These are phyloP conservation scores for Spongia lamella DNA, from an alignment of 37 sponge, comb jelly and placozoan species.

Conservation along the genomic window DNA sequence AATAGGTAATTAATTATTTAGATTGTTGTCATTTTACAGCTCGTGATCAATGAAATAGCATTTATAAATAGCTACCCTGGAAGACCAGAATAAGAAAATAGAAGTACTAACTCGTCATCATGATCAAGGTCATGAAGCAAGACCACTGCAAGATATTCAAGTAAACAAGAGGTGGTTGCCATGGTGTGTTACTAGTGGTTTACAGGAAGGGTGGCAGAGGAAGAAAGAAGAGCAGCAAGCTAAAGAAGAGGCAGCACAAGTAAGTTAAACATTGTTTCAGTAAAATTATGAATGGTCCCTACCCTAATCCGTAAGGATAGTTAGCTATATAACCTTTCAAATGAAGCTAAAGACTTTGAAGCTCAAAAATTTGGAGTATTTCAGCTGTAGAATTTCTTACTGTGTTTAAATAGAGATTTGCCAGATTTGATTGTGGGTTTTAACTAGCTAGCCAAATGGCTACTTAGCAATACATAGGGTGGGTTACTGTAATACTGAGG, in stretches of 20 bases:
- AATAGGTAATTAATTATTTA: neutral
- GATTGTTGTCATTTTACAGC: conserved; percentile 30
- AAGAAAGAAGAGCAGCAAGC: conserved; percentile 81
- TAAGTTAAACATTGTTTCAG: too few relatives aligned
- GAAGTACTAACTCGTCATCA: conserved; percentile 74
- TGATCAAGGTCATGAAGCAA: conserved; percentile 73
- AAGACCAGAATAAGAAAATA: conserved; percentile 93
- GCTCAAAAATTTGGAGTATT: too few relatives aligned
- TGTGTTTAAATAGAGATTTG: too few relatives aligned
- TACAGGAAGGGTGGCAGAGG: conserved; percentile 75
- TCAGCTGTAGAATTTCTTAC: too few relatives aligned
- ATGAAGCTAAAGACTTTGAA: too few relatives aligned
- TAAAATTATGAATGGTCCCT: too few relatives aligned
- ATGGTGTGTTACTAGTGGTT: neutral
- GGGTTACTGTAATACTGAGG: too few relatives aligned
- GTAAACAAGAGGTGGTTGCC: neutral
- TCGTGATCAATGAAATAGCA: conserved; percentile 92
- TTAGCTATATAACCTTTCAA: too few relatives aligned
- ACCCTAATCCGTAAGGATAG: too few relatives aligned
- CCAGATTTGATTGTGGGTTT: too few relatives aligned
- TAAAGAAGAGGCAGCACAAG: conserved; percentile 89
- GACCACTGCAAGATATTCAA: conserved; percentile 64
- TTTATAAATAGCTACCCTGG: conserved; percentile 92
- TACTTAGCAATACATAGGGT: too few relatives aligned
- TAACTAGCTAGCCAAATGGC: too few relatives aligned